Base-by-base conservation (phyloP, 2,888 invertebrate genomes). In the Hypolimnas misippus region DNA sequence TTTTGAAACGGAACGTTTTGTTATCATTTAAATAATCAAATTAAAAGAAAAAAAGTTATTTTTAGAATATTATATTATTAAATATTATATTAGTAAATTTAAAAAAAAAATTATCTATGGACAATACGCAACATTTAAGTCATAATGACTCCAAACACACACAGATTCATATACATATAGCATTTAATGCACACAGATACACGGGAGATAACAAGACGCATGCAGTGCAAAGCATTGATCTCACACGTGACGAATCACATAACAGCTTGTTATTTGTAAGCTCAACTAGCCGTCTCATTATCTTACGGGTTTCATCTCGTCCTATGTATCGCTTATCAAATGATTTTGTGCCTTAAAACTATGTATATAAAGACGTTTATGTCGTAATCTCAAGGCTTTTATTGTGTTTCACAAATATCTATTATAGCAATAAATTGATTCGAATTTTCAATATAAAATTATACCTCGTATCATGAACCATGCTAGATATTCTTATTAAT, bases 211-310 rank as follows among this genome's bases (percentile, higher is more conserved):
- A 67, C 62, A 50, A 67, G 67, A 49, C 49, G 5, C 50, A 54
- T 38, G 42, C 38, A 53, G 38, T 59, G 57, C 42, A 59, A 57
- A 56, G 49, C 59, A 57, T 56, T 66, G 61, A 66, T 58, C 64
- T 62, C 61, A 64, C 40, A 66, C 66, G 68, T 66, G 66, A 68
- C 63, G 68, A 66, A 66, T 59, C 63, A 59, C 57, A 54, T 66
- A 68, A 68, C 60, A 63, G 56, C 64, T 54, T 55, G 63, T 68
- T 68, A 68, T 68, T 68, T 68, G 64, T 66, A 64, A 66, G 66
- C 58, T 62, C 66, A 63, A 62, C 65, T 60, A 66, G 63, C 65
- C 63, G 55, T 62, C 65, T 49, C 42, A 62, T 62, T 62, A 64
- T 62, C 61, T 64, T 33, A 50, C 55, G 56, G 44, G 40, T 33